A percentile compares a stretch with the other conserved stretches of the same genome.
phyloP scores from a whole-genome alignment of 2,888 invertebrate genomes.

The Dusona sp. region DNA sequence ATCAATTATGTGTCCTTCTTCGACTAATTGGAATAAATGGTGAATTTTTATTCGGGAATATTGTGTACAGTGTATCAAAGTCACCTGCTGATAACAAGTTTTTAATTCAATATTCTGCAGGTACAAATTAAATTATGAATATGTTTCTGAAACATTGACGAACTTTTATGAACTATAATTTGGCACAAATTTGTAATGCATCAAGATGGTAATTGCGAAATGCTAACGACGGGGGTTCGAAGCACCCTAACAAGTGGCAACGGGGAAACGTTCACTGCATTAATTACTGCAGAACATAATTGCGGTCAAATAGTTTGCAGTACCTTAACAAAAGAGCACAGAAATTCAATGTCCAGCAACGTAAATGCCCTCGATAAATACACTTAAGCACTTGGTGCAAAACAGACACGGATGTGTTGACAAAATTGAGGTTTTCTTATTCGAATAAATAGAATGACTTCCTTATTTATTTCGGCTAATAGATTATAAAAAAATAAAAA shows the following conservation, averaged over 20 bases:
- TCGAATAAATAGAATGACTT: neutral
- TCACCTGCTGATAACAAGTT: neutral
- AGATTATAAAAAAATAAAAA: neutral
- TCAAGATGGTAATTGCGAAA: neutral
- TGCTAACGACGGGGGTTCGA: neutral
- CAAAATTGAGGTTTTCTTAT: neutral
- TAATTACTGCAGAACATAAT: slow-evolving; percentile 4
- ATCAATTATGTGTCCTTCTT: neutral
- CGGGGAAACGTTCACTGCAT: neutral
- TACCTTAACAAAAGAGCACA: neutral
- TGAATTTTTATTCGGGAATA: neutral
- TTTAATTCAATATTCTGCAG: neutral
- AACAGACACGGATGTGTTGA: neutral
- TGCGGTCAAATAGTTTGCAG: neutral
- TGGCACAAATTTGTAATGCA: neutral
- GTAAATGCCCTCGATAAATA: neutral
- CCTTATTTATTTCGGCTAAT: neutral
- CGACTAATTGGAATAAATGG: neutral
- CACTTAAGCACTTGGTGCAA: neutral
- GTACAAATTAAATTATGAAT: neutral
- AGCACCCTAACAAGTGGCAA: neutral
- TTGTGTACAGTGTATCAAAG: neutral
- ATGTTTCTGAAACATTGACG: neutral
- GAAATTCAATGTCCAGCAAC: neutral
- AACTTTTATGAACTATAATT: neutral